Evolutionary conservation across 2,888 invertebrate species (phyloP).

Genomic region (Anthoptus insignis): DNA sequence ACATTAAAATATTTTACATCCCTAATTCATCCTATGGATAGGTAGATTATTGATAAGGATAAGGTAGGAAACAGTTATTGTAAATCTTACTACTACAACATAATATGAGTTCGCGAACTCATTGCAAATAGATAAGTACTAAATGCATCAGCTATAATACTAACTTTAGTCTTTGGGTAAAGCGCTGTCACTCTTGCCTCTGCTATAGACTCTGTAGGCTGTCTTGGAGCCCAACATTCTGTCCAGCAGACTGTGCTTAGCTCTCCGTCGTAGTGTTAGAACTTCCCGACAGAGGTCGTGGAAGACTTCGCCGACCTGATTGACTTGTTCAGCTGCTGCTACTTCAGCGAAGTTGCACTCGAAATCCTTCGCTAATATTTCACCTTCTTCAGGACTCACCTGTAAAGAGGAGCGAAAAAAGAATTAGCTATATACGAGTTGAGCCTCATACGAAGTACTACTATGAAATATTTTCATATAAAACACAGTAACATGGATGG

Average conservation of each 20-base stretch:
- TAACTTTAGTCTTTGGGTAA: constrained; percentile 91
- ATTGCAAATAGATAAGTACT: constrained; percentile 22
- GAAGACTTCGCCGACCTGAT: constrained; percentile 94
- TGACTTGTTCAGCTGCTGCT: constrained; percentile 95
- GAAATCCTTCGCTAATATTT: constrained; percentile 95
- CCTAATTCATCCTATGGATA: no score
- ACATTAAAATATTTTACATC: no score
- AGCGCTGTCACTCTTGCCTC: constrained; percentile 96
- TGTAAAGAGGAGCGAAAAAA: no score
- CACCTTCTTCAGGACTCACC: constrained; percentile 96
- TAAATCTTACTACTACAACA: constrained; percentile 15
- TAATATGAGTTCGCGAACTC: background rate
- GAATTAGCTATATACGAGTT: no score
- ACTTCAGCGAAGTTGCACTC: constrained; percentile 96
- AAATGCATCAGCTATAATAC: constrained; percentile 45
- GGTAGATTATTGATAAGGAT: no score
- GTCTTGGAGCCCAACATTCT: constrained; percentile 94
- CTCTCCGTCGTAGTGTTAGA: constrained; percentile 91
- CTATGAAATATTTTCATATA: no score
- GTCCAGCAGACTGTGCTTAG: constrained; percentile 94
- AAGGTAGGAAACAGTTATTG: no score
- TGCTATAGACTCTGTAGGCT: constrained; percentile 91
- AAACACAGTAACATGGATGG: no score
- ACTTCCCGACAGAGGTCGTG: constrained; percentile 95
- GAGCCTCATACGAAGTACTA: no score